phyloP scores from a whole-genome alignment of 92 coral and sea anemone species.

The Umimayanthus chanpuru region DNA sequence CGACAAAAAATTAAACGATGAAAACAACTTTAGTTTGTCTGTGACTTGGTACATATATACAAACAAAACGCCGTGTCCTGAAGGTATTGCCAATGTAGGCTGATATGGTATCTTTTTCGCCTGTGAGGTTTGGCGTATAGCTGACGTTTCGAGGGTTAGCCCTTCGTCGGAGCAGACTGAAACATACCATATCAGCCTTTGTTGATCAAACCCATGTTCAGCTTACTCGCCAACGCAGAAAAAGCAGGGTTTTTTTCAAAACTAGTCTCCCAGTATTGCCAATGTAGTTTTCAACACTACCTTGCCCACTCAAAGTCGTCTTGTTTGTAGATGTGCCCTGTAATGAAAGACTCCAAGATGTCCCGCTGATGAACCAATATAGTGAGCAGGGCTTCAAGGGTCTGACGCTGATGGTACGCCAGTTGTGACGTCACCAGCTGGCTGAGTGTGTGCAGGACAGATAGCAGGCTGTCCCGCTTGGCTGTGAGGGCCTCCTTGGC shows the following conservation, averaged over 20 bases:
- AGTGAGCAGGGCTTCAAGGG: slow-evolving; percentile 90
- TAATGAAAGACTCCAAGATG: slow-evolving; percentile 74
- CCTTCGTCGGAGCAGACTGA: too few relatives aligned
- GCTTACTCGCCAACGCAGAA: too few relatives aligned
- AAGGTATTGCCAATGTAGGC: neutral
- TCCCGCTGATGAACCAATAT: slow-evolving; percentile 94
- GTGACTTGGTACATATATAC: neutral
- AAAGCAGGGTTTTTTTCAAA: too few relatives aligned
- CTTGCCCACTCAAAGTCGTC: slow-evolving; percentile 99
- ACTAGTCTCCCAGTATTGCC: neutral
- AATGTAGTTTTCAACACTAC: slow-evolving; percentile 43
- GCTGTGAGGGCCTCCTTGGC: slow-evolving; percentile 66
- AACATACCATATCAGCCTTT: too few relatives aligned
- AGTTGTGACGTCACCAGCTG: slow-evolving; percentile 84
- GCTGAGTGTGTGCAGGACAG: slow-evolving; percentile 73
- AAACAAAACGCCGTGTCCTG: neutral
- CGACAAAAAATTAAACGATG: neutral
- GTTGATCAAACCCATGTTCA: too few relatives aligned
- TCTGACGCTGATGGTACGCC: slow-evolving; percentile 73
- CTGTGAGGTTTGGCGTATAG: too few relatives aligned
- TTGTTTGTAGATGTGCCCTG: slow-evolving; percentile 71
- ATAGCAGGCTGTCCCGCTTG: slow-evolving; percentile 75
- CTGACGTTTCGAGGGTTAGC: too few relatives aligned
- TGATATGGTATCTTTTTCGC: too few relatives aligned
- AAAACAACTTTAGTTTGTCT: neutral